Percentiles rank a stretch among this genome's conserved stretches.
These are phyloP conservation scores for Astyanax mexicanus DNA, from an alignment of 2,797 vertebrate species.

Conservation along the genomic window DNA sequence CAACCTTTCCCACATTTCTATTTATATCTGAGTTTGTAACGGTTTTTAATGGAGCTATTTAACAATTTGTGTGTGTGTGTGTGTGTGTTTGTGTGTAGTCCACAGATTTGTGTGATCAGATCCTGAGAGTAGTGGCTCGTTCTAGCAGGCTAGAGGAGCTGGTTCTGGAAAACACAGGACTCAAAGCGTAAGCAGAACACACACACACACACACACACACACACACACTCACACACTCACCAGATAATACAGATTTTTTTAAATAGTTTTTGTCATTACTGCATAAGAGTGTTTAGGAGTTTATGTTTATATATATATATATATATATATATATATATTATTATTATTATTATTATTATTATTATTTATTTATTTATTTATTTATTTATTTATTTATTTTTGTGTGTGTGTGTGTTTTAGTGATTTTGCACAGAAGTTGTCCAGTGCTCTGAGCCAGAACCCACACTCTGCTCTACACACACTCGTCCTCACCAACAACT, in stretches of 20 bases:
- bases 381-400: constrained; percentile 17
- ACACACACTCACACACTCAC: not conserved
- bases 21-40: constrained; percentile 11
- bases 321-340: not conserved
- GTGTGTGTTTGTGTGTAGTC: constrained; percentile 73
- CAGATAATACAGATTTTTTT: too few species aligned
- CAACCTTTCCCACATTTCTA: not conserved
- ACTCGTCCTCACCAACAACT: constrained; percentile 91
- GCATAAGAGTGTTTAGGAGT: too few species aligned
- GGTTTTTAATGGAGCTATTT: too few species aligned
- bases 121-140: constrained; percentile 87
- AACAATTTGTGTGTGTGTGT: constrained; percentile 45
- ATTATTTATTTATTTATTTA: too few species aligned
- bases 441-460: constrained; percentile 87
- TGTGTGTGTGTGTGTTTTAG: not conserved
- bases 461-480: constrained; percentile 89
- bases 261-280: too few species aligned
- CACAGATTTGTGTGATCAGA: constrained; percentile 92
- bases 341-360: too few species aligned
- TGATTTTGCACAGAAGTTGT: constrained; percentile 85
- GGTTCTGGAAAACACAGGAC: constrained; percentile 91
- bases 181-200: constrained; percentile 84
- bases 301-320: not conserved
- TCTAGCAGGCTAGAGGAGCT: constrained; percentile 90
- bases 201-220: not conserved